Base-by-base conservation (phyloP, 2,113 vertebrate species). In the Heteronetta atricapilla region DNA sequence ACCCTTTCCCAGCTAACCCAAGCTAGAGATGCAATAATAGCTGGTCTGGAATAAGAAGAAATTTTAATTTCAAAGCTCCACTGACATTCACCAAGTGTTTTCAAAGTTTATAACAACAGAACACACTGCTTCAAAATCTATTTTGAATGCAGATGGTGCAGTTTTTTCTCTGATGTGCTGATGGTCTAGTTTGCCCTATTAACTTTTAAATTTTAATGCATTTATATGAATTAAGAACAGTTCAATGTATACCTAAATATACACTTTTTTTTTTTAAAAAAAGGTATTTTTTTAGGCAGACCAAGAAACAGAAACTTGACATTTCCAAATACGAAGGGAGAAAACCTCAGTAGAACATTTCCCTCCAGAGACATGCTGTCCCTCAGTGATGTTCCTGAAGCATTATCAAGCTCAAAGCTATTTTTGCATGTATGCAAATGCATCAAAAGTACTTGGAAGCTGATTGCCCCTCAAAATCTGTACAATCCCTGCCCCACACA, bases 41-140 rank as follows among this genome's bases (percentile, higher is more conserved):
- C 94, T 88, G 44, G 42, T 69, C 74, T 78, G 91, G 82, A 92
- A 69, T 79, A 87, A 82, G 76, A 97, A 68, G 85, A 46, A 14
- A 97, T 97, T 97, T 97, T 95, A 66, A 98, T 96, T 97, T 98
- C 97, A 96, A 97, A 98, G 97, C 94, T 94, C 92, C 2, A 25
- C 87, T 96, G 96, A 96, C 97, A 96, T 96, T 96, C 97, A 96
- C 93, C 28, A 36, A 94, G 88, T 34, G 79, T 97, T 96, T 97
- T 92, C 90, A 74, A 93, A 96, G 95, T 97, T 97, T 95, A 17
- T 73, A 94, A 73, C 95, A 96, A 97, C 95, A 96, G 95, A 96
- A 93, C 36, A 17, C 26, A 31, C 69, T 21, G 77, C 89, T 94
- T 88, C 94, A 73, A 94, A 82, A 70, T 81, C 82, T 58, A 60